Conservation (phyloP, 2,888 invertebrate species). For the Agapetus fuscipes region DNA sequence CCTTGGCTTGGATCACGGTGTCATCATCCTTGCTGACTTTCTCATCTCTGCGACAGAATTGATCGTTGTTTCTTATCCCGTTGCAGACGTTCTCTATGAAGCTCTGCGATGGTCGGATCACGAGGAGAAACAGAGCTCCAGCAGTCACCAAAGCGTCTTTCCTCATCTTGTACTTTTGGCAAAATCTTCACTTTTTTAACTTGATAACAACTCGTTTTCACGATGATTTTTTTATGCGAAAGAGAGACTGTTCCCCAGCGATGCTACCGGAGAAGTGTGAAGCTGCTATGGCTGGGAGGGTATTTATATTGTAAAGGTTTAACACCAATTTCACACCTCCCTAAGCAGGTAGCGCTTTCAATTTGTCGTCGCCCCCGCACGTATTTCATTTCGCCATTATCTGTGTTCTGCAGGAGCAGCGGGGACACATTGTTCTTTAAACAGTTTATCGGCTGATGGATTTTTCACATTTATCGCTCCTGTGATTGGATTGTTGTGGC, state of each 20-base stretch:
- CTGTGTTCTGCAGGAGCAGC: too few species aligned
- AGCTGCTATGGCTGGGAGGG: too few species aligned
- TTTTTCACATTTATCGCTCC: too few species aligned
- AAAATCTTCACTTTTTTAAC: too few species aligned
- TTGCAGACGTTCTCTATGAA: slow-evolving; percentile 18
- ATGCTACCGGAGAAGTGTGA: slow-evolving; percentile 11
- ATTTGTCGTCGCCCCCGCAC: slow-evolving; percentile 17
- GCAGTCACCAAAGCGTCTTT: slow-evolving; percentile 10
- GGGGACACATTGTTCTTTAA: too few species aligned
- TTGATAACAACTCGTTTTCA: too few species aligned
- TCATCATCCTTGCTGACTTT: slow-evolving; percentile 14
- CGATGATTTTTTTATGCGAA: neutral
- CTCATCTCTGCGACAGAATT: slow-evolving; percentile 14
- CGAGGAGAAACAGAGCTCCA: slow-evolving; percentile 15
- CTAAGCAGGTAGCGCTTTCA: slow-evolving; percentile 14
- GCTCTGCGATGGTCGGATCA: slow-evolving; percentile 18
- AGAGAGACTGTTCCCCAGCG: too few species aligned
- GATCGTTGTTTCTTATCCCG: slow-evolving; percentile 10
- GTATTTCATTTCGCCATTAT: slow-evolving; percentile 9
- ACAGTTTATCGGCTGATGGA: too few species aligned
- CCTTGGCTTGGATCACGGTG: slow-evolving; percentile 17
- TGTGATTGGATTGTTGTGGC: too few species aligned
- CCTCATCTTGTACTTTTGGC: slow-evolving; percentile 9
- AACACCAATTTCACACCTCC: slow-evolving; percentile 15
- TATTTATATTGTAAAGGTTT: slow-evolving; percentile 12